These are phyloP conservation scores for Halyomorpha halys DNA, from an alignment of 1,140 invertebrate species.

Conservation along the genomic window DNA sequence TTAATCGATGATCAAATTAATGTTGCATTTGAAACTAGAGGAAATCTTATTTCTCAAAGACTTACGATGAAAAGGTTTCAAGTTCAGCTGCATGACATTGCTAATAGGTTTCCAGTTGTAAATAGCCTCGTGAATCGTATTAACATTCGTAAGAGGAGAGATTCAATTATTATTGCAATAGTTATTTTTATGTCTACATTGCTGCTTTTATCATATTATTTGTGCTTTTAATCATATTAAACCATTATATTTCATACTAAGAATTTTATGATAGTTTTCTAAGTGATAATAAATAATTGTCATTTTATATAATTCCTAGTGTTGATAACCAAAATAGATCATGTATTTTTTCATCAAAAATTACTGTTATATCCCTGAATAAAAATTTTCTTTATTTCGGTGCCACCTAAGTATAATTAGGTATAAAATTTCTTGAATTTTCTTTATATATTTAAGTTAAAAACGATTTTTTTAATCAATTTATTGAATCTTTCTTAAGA, in stretches of 20 bases:
- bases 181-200: slow-evolving; percentile 80
- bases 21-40: slow-evolving; percentile 90
- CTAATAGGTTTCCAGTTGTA: slow-evolving; percentile 78
- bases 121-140: slow-evolving; percentile 88
- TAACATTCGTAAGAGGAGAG: slow-evolving; percentile 80
- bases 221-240: slow-evolving; percentile 53
- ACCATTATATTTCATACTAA: neutral
- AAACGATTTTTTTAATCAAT: too few relatives aligned
- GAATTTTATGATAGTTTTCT: neutral
- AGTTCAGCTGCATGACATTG: slow-evolving; percentile 83
- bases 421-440: too few relatives aligned
- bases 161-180: slow-evolving; percentile 79
- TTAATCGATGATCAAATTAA: slow-evolving; percentile 93
- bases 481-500: too few relatives aligned
- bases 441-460: too few relatives aligned
- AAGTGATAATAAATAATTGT: neutral
- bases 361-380: too few relatives aligned
- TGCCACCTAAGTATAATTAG: too few relatives aligned
- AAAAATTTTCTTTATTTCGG: too few relatives aligned
- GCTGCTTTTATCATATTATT: slow-evolving; percentile 71
- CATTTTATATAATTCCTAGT: too few relatives aligned
- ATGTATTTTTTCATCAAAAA: too few relatives aligned
- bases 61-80: slow-evolving; percentile 81
- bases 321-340: too few relatives aligned
- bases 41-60: slow-evolving; percentile 78